These are phyloP conservation scores for Onthophagus sagittarius DNA, from an alignment of 2,888 invertebrate genomes.

Conservation along the genomic window DNA sequence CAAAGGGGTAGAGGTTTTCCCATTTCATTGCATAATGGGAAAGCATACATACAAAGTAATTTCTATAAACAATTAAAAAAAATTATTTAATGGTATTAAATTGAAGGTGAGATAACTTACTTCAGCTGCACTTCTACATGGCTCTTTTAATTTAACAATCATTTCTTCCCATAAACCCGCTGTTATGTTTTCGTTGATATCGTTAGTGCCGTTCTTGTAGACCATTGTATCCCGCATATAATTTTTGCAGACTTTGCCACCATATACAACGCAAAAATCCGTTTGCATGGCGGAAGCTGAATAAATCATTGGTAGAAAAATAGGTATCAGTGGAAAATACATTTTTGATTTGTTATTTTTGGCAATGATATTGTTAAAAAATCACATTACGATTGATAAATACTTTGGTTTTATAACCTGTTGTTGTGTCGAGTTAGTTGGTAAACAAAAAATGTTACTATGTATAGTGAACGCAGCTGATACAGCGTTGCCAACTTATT, in stretches of 20 bases:
- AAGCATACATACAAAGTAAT: conserved; percentile 87
- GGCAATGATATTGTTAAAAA: neutral
- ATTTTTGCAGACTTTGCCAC: conserved; percentile 58
- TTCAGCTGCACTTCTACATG: conserved; percentile 84
- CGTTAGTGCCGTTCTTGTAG: conserved; percentile 62
- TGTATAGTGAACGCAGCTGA: too few relatives aligned
- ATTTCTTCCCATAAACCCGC: conserved; percentile 82
- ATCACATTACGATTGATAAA: neutral
- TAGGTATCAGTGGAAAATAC: neutral
- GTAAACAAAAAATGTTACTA: too few relatives aligned
- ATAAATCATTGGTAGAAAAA: neutral
- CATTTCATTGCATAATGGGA: conserved; percentile 75
- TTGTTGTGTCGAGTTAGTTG: neutral
- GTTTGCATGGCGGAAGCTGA: neutral
- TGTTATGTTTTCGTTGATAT: conserved; percentile 82
- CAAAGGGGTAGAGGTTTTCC: conserved; percentile 74
- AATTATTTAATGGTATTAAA: too few relatives aligned
- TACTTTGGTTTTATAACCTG: neutral
- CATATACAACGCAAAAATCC: conserved; percentile 10
- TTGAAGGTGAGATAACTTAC: too few relatives aligned
- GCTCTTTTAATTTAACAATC: conserved; percentile 72
- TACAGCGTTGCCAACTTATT: too few relatives aligned
- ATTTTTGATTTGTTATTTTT: neutral
- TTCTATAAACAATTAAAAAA: conserved; percentile 56
- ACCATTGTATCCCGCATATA: conserved; percentile 53